phyloP scores from a whole-genome alignment of 1,140 invertebrate genomes.

The Bombus pyrosoma region DNA sequence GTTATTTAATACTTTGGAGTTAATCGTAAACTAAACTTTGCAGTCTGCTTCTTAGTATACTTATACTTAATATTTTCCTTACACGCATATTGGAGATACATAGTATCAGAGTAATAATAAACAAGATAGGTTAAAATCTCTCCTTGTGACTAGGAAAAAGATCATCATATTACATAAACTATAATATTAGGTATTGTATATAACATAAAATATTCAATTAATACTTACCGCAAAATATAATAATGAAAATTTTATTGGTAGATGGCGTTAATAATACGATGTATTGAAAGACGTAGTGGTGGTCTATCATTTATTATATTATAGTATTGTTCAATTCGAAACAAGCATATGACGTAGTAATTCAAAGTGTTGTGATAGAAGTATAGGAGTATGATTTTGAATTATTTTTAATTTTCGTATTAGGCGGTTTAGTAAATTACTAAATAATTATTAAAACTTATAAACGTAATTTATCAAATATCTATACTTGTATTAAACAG shows the following conservation, averaged over 20 bases:
- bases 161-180: not conserved
- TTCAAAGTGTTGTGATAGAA: not conserved
- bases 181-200: not conserved
- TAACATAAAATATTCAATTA: not conserved
- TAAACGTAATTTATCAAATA: not conserved
- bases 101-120: not conserved
- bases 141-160: not conserved
- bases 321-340: not conserved
- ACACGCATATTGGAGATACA: not conserved
- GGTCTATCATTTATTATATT: not conserved
- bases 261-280: not conserved
- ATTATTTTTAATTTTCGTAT: not conserved
- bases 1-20: no score
- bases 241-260: not conserved
- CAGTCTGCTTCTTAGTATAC: no score
- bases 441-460: no score
- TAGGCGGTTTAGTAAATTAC: not conserved
- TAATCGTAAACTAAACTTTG: no score
- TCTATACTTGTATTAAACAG: not conserved
- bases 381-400: slow-evolving; percentile 15
- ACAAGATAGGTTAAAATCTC: not conserved
- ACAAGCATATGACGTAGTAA: not conserved
- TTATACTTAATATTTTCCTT: not conserved
- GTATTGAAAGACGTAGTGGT: not conserved
- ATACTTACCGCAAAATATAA: not conserved